These are phyloP conservation scores for Seriola dumerili DNA, from an alignment of 2,113 vertebrate genomes.

Conservation along the genomic window DNA sequence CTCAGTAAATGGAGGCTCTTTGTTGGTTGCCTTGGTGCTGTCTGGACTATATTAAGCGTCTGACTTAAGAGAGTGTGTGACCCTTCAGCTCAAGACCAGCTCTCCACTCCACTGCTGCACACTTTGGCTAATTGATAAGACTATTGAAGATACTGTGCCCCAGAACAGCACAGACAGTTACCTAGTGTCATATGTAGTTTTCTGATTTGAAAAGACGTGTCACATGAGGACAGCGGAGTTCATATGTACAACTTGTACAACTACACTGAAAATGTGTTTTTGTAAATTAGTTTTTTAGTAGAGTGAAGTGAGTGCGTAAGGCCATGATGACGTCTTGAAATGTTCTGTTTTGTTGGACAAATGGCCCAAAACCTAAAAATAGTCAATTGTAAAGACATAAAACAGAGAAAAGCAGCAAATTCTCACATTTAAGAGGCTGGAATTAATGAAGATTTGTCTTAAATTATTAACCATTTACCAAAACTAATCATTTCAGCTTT, in stretches of 20 bases:
- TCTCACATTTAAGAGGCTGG: neutral
- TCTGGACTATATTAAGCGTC: conserved; percentile 26
- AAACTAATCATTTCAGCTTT: neutral
- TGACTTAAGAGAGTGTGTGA: neutral
- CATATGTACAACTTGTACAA: neutral
- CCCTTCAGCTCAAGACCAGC: neutral
- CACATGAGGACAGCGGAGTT: neutral
- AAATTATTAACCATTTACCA: neutral
- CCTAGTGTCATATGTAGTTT: neutral
- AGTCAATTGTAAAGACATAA: neutral
- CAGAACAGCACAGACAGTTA: neutral
- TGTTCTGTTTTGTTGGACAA: too few relatives aligned
- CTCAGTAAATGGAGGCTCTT: neutral
- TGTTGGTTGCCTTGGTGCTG: conserved; percentile 14
- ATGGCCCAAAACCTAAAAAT: too few relatives aligned
- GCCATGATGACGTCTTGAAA: too few relatives aligned
- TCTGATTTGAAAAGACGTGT: neutral
- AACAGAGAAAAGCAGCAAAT: neutral
- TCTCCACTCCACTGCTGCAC: neutral
- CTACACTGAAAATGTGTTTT: too few relatives aligned
- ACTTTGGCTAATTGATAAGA: conserved; percentile 28
- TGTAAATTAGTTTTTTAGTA: too few relatives aligned
- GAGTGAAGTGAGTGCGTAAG: too few relatives aligned
- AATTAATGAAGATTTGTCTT: neutral
- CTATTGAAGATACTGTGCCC: neutral